Base-by-base conservation (phyloP, 2,888 invertebrate species). In the Heteromurus nitidus region DNA sequence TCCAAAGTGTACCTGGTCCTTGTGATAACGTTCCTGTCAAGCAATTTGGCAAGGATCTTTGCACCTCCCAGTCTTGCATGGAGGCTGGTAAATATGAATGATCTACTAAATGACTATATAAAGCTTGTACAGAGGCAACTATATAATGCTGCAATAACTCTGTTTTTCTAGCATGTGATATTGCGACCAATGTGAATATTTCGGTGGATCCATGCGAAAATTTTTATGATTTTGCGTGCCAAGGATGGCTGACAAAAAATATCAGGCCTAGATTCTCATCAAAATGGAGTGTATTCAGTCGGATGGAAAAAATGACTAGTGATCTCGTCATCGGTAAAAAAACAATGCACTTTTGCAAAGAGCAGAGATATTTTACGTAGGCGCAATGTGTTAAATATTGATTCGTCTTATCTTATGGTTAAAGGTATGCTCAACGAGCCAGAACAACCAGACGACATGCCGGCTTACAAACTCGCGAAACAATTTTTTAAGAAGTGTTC, bases 201-300 rank as follows among this genome's bases (percentile, higher is more conserved):
- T 60, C 82, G 0, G 81, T 79, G 1, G 76, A 82, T 47, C 85
- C 85, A 11, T 85, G 85, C 64, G 70, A 77, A 11, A 81, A 85
- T 53, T 85, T 85, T 79, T 85, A 79, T 42, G 82, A 83, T 22
- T 85, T 80, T 69, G 81, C 84, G 24, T 85, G 85, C 30, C 82
- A 84, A 28, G 74, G 75, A 5, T 85, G 85, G 85, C 72, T 82
- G n/a, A n/a, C 18, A 20, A 76, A 81, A 28, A 84, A 85, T 67
- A 65, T 65, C 22, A 67, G 84, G 22, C 85, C 84, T 9, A 53
- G 24, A 13, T 79, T 64, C 31, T 77, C 75, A 0, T 74, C 81
- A 0, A 84, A 82, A 80, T 85, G 85, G 85, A 75, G 72, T 58
- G 74, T 74, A 9, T 84, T 85, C 36, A 76, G 84, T 13, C 53